phyloP scores from a whole-genome alignment of 1,140 invertebrate species.

The Alviniconcha marisindica region DNA sequence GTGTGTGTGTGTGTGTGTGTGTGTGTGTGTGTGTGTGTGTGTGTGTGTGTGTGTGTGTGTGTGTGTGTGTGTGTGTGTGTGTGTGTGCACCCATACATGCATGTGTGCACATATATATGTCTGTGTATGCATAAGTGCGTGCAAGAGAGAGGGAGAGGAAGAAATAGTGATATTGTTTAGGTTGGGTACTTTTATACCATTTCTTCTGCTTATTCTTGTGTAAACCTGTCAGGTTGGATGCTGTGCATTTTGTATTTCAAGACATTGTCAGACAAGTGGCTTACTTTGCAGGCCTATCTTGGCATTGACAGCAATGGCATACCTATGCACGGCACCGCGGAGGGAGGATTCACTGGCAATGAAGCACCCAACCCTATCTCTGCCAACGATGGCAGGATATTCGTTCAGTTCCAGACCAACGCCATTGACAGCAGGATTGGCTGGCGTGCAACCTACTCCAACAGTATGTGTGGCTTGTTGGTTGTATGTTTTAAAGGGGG shows the following conservation, averaged over 20 bases:
- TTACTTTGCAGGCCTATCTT: slow-evolving; percentile 24
- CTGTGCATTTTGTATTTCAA: too few species aligned
- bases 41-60: slow-evolving; percentile 39
- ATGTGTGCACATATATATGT: too few species aligned
- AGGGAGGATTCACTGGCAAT: slow-evolving; percentile 44
- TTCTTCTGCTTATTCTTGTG: too few species aligned
- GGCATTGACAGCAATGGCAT: slow-evolving; percentile 32
- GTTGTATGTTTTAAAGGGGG: too few species aligned
- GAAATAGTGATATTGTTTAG: too few species aligned
- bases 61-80: background rate
- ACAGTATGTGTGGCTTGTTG: slow-evolving; percentile 44
- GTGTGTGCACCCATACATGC: too few species aligned
- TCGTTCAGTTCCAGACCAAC: slow-evolving; percentile 80
- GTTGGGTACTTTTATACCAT: too few species aligned
- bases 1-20: background rate
- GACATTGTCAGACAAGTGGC: too few species aligned
- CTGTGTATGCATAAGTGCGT: background rate
- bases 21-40: too few species aligned
- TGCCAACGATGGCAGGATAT: slow-evolving; percentile 47
- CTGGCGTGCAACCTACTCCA: slow-evolving; percentile 48
- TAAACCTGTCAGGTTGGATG: too few species aligned
- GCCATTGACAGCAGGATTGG: slow-evolving; percentile 73
- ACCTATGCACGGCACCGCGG: slow-evolving; percentile 25
- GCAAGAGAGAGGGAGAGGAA: too few species aligned
- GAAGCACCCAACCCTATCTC: slow-evolving; percentile 2